Conservation (phyloP, 2,888 invertebrate genomes). For the Amphipoea lucens region DNA sequence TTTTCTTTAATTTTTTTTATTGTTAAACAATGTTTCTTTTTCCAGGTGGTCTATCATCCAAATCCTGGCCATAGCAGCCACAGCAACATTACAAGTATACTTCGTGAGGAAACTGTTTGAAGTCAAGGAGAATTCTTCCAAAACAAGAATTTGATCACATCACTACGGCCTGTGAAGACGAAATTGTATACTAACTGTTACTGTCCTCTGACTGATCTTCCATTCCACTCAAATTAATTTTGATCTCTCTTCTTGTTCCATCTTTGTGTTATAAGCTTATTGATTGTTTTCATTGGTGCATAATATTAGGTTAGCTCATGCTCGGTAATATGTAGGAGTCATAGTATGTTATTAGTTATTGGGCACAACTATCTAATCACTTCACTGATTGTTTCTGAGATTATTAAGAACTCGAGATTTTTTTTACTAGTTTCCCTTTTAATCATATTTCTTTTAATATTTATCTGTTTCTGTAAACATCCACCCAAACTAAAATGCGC, state of each 20-base stretch:
- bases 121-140: slow-evolving; percentile 92
- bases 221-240: slow-evolving; percentile 68
- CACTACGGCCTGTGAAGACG: slow-evolving; percentile 12
- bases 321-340: slow-evolving; percentile 35
- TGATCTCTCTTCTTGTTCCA: slow-evolving; percentile 62
- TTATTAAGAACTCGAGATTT: slow-evolving; percentile 37
- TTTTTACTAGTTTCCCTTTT: slow-evolving; percentile 8
- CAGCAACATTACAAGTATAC: slow-evolving; percentile 95
- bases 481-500: slow-evolving; percentile 30
- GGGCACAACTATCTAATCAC: slow-evolving; percentile 2
- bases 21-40: slow-evolving; percentile 28
- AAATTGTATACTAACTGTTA: slow-evolving; percentile 33
- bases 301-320: slow-evolving; percentile 35
- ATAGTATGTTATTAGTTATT: slow-evolving; percentile 5
- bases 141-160: slow-evolving; percentile 88
- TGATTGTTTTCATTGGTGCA: slow-evolving; percentile 49
- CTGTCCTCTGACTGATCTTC: slow-evolving; percentile 66
- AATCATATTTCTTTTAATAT: not conserved
- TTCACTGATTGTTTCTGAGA: slow-evolving; percentile 36
- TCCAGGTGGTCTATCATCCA: slow-evolving; percentile 95
- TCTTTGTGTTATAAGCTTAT: slow-evolving; percentile 38
- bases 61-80: slow-evolving; percentile 94
- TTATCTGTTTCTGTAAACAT: slow-evolving; percentile 5
- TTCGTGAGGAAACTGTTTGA: slow-evolving; percentile 97
- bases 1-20: not conserved